phyloP scores from a whole-genome alignment of 92 coral and sea anemone species.

The Porites rus region DNA sequence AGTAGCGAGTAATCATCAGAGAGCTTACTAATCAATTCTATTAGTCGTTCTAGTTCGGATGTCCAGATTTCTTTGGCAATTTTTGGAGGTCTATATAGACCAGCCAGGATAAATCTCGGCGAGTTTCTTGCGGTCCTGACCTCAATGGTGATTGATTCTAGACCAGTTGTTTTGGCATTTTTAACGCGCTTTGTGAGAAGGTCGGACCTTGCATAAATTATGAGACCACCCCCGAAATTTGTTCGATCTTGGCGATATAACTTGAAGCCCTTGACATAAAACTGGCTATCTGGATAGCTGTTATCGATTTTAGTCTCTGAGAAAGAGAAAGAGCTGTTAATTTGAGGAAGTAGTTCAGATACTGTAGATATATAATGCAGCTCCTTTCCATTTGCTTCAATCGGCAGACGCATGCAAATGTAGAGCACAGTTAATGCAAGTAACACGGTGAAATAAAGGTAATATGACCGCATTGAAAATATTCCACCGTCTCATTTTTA shows the following conservation, averaged over 20 bases:
- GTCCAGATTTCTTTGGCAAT: constrained; percentile 18
- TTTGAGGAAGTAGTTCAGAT: no score
- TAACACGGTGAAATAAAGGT: no score
- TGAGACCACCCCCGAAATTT: constrained; percentile 22
- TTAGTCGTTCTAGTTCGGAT: constrained; percentile 11
- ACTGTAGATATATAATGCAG: no score
- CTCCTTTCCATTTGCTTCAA: no score
- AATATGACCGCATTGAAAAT: no score
- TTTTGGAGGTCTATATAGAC: constrained; percentile 27
- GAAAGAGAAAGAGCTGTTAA: no score
- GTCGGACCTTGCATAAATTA: constrained; percentile 19
- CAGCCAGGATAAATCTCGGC: constrained; percentile 19
- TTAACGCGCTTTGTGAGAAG: constrained; percentile 3
- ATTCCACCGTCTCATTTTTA: no score
- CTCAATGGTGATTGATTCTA: constrained; percentile 29
- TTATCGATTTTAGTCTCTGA: not conserved
- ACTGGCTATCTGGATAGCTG: constrained; percentile 10
- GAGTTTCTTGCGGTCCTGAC: not conserved
- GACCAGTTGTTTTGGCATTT: no score
- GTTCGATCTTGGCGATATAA: constrained; percentile 19
- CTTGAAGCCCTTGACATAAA: constrained; percentile 7
- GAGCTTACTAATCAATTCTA: not conserved
- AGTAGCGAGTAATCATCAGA: constrained; percentile 19
- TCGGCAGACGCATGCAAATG: no score
- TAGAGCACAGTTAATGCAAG: no score